Evolutionary conservation across 2,888 invertebrate species (phyloP).

Genomic region (Acanthoscelides obtectus): DNA sequence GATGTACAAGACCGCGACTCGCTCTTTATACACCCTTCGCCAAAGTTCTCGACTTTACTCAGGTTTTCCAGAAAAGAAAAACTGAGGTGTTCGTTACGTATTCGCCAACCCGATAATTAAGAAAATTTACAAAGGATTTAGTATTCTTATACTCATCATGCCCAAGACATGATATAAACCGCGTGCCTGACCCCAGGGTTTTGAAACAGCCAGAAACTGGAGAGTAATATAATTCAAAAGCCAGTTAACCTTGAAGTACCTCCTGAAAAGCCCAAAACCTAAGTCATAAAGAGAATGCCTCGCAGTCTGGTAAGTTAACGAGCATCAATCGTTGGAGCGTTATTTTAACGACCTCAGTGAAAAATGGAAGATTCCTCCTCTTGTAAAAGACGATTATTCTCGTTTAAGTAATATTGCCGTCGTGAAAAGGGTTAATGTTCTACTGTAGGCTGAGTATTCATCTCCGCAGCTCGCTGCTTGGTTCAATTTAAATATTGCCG

Average conservation of each 20-base stretch:
- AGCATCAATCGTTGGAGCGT: neutral
- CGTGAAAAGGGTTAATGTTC: slow-evolving; percentile 1
- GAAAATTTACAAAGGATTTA: no score
- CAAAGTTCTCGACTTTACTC: no score
- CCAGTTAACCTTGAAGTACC: neutral
- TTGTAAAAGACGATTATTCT: neutral
- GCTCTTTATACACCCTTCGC: no score
- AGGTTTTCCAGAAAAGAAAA: no score
- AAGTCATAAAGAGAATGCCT: neutral
- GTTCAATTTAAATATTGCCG: slow-evolving; percentile 1
- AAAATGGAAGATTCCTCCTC: neutral
- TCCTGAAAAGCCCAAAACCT: neutral
- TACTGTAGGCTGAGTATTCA: neutral
- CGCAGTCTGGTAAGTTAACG: neutral
- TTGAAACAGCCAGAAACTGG: neutral
- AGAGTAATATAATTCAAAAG: neutral
- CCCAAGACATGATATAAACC: no score
- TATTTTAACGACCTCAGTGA: neutral
- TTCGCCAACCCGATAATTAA: no score
- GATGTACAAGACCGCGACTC: no score
- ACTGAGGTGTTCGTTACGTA: no score
- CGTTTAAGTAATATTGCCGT: neutral
- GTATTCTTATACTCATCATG: no score
- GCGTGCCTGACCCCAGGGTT: no score
- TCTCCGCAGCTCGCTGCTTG: neutral